phyloP scores from a whole-genome alignment of 2,797 vertebrate species.

The Podargus strigoides region DNA sequence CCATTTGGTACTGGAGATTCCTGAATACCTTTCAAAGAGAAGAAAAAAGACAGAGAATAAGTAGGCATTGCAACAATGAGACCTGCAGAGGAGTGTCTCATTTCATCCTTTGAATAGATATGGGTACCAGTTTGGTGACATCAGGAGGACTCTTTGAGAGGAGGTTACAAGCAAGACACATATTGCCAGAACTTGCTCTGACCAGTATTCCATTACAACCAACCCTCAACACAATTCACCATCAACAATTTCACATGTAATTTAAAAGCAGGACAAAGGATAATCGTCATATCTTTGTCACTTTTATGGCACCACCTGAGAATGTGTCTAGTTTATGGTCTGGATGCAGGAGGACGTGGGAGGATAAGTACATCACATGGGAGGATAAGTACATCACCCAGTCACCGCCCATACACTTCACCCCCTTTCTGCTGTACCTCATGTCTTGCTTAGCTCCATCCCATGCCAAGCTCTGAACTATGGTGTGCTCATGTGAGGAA shows the following conservation, averaged over 20 bases:
- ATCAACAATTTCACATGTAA: fast-evolving
- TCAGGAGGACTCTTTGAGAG: background rate
- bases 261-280: background rate
- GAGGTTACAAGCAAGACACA: background rate
- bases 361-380: background rate
- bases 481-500: fast-evolving
- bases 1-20: constrained; percentile 94
- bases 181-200: background rate
- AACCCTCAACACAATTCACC: background rate
- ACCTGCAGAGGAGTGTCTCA: background rate
- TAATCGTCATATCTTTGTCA: fast-evolving
- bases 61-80: background rate
- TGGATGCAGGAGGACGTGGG: background rate
- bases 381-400: fast-evolving
- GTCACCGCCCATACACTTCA: fast-evolving
- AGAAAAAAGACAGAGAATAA: constrained; percentile 39
- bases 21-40: constrained; percentile 82
- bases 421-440: background rate
- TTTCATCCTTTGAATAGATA: background rate
- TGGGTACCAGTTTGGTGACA: background rate
- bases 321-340: background rate
- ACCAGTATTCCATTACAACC: background rate
- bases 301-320: background rate
- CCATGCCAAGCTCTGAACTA: fast-evolving
- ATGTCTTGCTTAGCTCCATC: background rate